Evolutionary conservation across 2,797 vertebrate genomes (phyloP), one percentile per base, ranked within the genome.

Genomic region (Lagocephalus sceleratus): DNA sequence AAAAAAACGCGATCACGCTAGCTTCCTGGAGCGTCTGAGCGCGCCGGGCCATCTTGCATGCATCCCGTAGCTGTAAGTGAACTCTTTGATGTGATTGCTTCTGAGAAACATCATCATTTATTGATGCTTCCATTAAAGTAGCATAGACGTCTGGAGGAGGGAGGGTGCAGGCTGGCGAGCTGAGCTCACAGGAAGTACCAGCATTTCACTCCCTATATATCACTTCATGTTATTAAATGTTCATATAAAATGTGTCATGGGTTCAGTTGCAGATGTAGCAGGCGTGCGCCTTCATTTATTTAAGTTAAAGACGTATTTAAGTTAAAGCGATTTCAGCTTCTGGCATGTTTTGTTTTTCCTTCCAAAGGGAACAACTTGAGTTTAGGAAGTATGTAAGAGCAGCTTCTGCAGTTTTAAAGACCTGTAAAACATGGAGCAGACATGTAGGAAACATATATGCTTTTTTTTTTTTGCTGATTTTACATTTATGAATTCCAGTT

Each of bases 21-120:
- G 68, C 71, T 73, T 85, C 74, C 73, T 74, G 66, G 65, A 85
- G 71, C 61, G 67, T 74, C 77, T 81, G 85, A 82, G 61, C 76
- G 75, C 88, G 81, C 88, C 84, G 81, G 70, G 81, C 77, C 63
- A 79, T 83, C 80, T 65, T 73, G 76, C 79, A 83, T 73, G 16
- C 40, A 42, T 19, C 40, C n/a, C 81, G 57, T 76, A 69, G 87
- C 86, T 91, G 80, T 81, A 88, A 89, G 77, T 84, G 83, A 89
- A 83, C 46, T 58, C 85, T 93, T 89, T 92, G 89, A 93, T 91
- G 85, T 91, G 87, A 92, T 91, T 78, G 73, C 84, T 86, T 90
- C 85, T 90, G 91, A 92, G 85, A 79, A 88, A 86, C 73, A 67
- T 89, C 83, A 92, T 94, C 62, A 93, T 91, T 93, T 94, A 93